Evolutionary conservation across 2,888 invertebrate species (phyloP).

Genomic region (Ophion ventricosus): DNA sequence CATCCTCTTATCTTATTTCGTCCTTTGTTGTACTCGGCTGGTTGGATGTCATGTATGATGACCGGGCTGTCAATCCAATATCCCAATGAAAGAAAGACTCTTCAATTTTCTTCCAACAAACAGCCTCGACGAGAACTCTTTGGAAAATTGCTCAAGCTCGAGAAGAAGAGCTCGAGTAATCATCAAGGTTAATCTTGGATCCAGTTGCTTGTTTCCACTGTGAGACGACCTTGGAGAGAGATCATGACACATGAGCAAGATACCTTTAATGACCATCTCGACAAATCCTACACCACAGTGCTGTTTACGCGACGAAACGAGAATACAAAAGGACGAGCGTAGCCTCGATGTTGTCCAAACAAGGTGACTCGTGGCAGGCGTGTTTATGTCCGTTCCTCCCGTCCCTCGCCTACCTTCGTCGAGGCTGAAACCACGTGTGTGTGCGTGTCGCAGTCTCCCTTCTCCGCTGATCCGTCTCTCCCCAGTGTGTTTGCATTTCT

Average conservation of each 20-base stretch:
- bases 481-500: slow-evolving; percentile 43
- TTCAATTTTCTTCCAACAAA: not conserved
- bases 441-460: not conserved
- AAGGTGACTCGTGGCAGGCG: slow-evolving; percentile 22
- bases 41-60: not conserved
- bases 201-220: no score
- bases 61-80: not conserved
- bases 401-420: not conserved
- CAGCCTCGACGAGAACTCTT: not conserved
- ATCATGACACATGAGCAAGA: slow-evolving; percentile 15
- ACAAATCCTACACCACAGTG: slow-evolving; percentile 54
- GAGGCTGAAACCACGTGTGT: not conserved
- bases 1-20: not conserved
- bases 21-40: not conserved
- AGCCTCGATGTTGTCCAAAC: slow-evolving; percentile 73
- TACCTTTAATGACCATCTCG: slow-evolving; percentile 50
- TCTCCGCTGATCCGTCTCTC: not conserved
- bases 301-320: slow-evolving; percentile 67
- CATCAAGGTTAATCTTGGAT: not conserved
- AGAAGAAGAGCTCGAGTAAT: not conserved
- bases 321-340: slow-evolving; percentile 61
- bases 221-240: not conserved
- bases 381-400: not conserved
- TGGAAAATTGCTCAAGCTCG: no score
- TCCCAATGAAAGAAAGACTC: not conserved